Evolutionary conservation across 2,888 invertebrate species (phyloP), one percentile per base, ranked within the genome.

Genomic region (Agonum fuliginosum): DNA sequence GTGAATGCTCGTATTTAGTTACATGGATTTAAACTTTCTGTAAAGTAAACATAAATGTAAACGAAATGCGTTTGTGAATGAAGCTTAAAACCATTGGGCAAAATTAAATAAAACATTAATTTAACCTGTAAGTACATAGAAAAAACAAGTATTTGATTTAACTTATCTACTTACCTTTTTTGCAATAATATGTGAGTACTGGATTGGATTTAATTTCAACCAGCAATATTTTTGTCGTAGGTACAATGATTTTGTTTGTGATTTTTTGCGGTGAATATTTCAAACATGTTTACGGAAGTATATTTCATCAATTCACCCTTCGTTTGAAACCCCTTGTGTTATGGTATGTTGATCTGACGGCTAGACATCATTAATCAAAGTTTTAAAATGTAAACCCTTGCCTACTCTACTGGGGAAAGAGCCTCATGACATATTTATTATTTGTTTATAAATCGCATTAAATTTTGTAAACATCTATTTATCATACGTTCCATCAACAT

Each of bases 301-400:
- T 62, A 62, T 62, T 62, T 62, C 30, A 62, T 46, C 30, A 14
- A 17, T 46, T 46, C 58, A 62, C 58, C 58, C 58, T 62, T 17
- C 14, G 58, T 62, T 51, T 62, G 3, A 8, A 62, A 27, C 58
- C 58, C 43, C 30, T 62, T 27, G 58, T 62, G 58, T 62, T 62
- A 62, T 30, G 58, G 12, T 30, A 30, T 30, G 58, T 62, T 62
- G 58, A 27, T 62, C 58, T 62, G 58, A 62, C 30, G 58, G 27
- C 58, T 30, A 62, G 58, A 62, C 58, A 17, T 30, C 58, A 62
- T 62, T 30, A 62, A 62, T 62, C 58, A 62, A 62, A 62, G 27
- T 62, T 62, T 62, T 62, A 62, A 62, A 62, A 62, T 62, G 58
- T 30, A 62, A 30, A 30, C 58, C 30, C 58, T 62, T 62, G 30